Evolutionary conservation across 1,140 invertebrate genomes (phyloP).

Genomic region (Andricus grossulariae): DNA sequence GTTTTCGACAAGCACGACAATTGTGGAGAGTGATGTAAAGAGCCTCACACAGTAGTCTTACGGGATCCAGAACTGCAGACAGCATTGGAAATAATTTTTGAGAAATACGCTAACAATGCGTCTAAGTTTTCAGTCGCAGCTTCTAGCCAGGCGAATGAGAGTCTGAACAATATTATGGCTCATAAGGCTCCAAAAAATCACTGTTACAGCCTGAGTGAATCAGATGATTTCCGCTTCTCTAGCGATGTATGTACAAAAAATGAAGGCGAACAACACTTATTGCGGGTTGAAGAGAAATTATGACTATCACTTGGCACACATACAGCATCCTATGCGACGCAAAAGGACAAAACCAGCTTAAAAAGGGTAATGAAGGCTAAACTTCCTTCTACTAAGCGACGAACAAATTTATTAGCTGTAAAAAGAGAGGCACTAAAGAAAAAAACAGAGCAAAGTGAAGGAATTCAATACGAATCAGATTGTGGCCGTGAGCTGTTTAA

Average conservation of each 20-base stretch:
- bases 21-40: background rate
- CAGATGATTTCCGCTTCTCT: conserved; percentile 35
- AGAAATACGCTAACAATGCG: too few species aligned
- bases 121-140: too few species aligned
- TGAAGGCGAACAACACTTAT: conserved; percentile 15
- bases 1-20: conserved; percentile 28
- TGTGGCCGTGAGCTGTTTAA: conserved; percentile 17
- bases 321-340: background rate
- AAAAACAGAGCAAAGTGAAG: conserved; percentile 39
- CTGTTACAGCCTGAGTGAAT: conserved; percentile 40
- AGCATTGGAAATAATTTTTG: background rate
- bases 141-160: too few species aligned
- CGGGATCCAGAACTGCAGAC: background rate
- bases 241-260: conserved; percentile 41
- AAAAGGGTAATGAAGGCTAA: too few species aligned
- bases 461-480: conserved; percentile 35
- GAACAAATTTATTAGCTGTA: too few species aligned
- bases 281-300: background rate
- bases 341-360: background rate
- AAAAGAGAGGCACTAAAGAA: too few species aligned
- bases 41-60: conserved; percentile 12
- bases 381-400: too few species aligned
- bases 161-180: too few species aligned
- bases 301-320: background rate
- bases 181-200: too few species aligned